These are phyloP conservation scores for Bungarus multicinctus DNA, from an alignment of 2,113 vertebrate species.

Conservation along the genomic window DNA sequence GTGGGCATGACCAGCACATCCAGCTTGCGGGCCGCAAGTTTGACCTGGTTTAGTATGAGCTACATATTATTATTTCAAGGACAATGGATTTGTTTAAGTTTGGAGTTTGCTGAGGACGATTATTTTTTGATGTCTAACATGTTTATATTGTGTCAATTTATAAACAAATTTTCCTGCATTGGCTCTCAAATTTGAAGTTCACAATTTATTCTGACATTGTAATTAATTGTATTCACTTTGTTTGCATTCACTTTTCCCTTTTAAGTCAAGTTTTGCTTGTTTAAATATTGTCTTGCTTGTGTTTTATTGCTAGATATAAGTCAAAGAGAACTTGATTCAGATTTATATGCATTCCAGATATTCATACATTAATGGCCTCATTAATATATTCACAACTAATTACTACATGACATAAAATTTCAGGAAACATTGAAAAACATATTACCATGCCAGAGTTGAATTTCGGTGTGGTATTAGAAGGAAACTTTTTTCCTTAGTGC, in stretches of 20 bases:
- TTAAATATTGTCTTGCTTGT: not conserved
- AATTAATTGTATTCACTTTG: not conserved
- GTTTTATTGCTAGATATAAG: not conserved
- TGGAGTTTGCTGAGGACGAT: not conserved
- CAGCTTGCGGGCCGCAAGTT: rapidly evolving
- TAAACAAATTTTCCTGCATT: not conserved
- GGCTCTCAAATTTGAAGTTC: not conserved
- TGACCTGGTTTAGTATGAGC: not conserved
- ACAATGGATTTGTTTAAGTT: not conserved
- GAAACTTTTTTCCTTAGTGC: conserved; percentile 13
- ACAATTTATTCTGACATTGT: not conserved
- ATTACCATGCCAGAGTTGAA: conserved; percentile 10
- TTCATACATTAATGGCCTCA: not conserved
- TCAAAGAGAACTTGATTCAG: not conserved
- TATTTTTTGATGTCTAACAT: not conserved
- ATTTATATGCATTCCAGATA: not conserved
- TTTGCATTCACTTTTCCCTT: not conserved
- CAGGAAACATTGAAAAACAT: not conserved
- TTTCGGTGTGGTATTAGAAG: not conserved
- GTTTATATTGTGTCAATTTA: not conserved
- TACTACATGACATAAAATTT: not conserved
- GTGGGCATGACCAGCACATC: too few relatives aligned
- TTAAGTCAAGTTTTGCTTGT: not conserved
- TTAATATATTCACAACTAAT: not conserved
- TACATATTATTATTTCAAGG: not conserved